Base-by-base conservation (phyloP, 2,888 invertebrate species). In the Crocallis elinguaria region DNA sequence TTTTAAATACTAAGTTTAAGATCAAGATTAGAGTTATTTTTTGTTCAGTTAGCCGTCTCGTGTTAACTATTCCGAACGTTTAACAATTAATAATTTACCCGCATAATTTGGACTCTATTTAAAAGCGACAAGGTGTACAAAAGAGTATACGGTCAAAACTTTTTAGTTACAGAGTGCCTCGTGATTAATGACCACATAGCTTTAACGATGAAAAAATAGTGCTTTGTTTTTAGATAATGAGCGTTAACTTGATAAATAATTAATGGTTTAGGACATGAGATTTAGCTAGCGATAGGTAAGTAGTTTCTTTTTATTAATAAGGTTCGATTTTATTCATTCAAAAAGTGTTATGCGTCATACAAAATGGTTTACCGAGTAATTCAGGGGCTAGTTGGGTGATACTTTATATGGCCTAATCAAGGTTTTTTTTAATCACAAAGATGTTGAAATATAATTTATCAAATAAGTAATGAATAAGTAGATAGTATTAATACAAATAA, bases 141-240 rank as follows among this genome's bases (percentile, higher is more conserved):
- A 43, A 33, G 8, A 13, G 13, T 12, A 23, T 35, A 35, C 38
- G 32, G 11, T 35, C 17, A 41, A 42, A 45, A 46, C 37, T 64
- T 62, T 63, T 66, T 62, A 62, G 63, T 71, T 67, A 65, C 63
- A 66, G 39, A 27, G 63, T 65, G 62, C 64, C 43, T 56, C 42
- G 69, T 85, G 84, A 86, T 86, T 84, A 84, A 84, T 86, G 82
- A 79, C 63, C 61, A 53, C 64, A 71, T 73, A 62, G 65, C 73
- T 77, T 66, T 69, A 73, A 79, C 75, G 77, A 75, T 71, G 69
- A 78, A 79, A 79, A 43, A 27, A 79, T 76, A 72, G 74, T 77
- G 78, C 83, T 83, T 84, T 84, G 80, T 83, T 81, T 75, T 73
- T 64, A 74, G 79, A 80, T 85, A 86, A 84, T 81, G 80, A 84